phyloP scores from a whole-genome alignment of 2,888 invertebrate species.

The Meta bourneti region DNA sequence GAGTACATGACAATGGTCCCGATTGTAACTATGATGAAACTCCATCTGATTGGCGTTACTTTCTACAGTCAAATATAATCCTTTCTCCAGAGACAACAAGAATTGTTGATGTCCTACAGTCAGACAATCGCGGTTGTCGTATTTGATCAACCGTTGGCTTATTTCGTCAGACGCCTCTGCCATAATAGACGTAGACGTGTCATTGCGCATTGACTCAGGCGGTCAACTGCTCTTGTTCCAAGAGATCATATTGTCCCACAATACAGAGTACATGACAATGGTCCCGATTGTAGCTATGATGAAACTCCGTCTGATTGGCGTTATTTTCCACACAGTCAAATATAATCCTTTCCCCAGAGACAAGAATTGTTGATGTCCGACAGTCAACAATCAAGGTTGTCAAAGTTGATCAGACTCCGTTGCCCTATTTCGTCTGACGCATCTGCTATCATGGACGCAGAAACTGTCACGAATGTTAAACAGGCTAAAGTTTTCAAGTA shows the following conservation, averaged over 20 bases:
- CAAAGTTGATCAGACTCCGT: not conserved
- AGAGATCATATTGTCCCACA: not conserved
- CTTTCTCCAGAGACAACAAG: not conserved
- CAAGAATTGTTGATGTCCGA: not conserved
- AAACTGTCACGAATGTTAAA: not conserved
- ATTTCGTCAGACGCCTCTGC: not conserved
- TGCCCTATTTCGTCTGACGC: not conserved
- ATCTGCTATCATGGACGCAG: not conserved
- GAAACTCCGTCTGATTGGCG: constrained; percentile 19
- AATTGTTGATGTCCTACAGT: not conserved
- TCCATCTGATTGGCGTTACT: not conserved
- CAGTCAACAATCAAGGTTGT: not conserved
- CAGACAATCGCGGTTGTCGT: not conserved
- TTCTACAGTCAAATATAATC: constrained; percentile 11
- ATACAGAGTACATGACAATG: not conserved
- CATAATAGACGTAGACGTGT: not conserved
- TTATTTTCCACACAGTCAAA: constrained; percentile 28
- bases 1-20: constrained; percentile 6
- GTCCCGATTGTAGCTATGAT: not conserved
- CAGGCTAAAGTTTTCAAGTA: not conserved
- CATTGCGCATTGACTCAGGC: too few species aligned
- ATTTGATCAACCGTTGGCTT: not conserved
- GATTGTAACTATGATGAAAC: not conserved
- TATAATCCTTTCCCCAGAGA: not conserved
- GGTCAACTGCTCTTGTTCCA: too few species aligned